These are phyloP conservation scores for Engraulis encrasicolus DNA, from an alignment of 2,113 vertebrate species.

Conservation along the genomic window DNA sequence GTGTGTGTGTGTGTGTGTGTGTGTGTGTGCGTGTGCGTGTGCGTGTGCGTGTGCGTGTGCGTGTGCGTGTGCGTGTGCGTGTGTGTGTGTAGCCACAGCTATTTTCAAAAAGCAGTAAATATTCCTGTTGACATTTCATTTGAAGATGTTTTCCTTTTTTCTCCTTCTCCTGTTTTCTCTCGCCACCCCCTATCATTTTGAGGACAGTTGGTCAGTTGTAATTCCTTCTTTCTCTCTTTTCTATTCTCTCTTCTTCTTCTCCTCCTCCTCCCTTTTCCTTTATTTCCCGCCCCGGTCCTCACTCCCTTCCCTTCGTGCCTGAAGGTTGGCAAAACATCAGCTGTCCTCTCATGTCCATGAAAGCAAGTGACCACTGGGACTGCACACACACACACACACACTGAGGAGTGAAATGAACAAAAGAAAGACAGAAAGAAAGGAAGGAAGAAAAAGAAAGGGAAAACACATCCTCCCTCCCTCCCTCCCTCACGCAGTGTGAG, in stretches of 20 bases:
- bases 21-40: too few species aligned
- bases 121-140: conserved; percentile 66
- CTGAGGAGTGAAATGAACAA: conserved; percentile 34
- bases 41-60: too few species aligned
- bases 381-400: conserved; percentile 32
- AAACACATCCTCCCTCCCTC: conserved; percentile 38
- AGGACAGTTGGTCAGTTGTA: conserved; percentile 65
- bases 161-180: background rate
- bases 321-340: conserved; percentile 58
- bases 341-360: conserved; percentile 37
- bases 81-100: conserved; percentile 61
- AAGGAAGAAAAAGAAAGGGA: conserved; percentile 16
- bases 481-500: too few species aligned
- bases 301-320: background rate
- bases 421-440: conserved; percentile 43
- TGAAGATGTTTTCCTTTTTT: conserved; percentile 54
- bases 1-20: too few species aligned
- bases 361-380: conserved; percentile 58
- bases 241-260: background rate
- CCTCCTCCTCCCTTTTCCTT: too few species aligned
- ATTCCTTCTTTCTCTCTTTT: conserved; percentile 14
- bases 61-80: too few species aligned
- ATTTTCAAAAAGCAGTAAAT: conserved; percentile 58
- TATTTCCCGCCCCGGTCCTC: too few species aligned
- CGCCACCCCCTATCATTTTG: conserved; percentile 28